Evolutionary conservation across 2,113 vertebrate genomes (phyloP), one percentile per base, ranked within the genome.

Genomic region (Cettia cetti): DNA sequence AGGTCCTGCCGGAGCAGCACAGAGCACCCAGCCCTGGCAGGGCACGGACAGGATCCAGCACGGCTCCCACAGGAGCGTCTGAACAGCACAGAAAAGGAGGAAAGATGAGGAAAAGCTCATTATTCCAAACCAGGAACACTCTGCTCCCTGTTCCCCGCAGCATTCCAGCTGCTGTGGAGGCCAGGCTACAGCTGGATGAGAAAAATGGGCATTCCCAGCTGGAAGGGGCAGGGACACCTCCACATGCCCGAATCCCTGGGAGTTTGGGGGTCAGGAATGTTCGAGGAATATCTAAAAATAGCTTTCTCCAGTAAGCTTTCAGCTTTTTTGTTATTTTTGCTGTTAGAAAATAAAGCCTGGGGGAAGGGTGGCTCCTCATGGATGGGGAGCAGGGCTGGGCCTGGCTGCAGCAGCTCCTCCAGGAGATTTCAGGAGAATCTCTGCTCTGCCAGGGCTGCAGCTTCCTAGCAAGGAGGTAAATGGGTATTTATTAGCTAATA

Each of bases 321-420:
- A 18, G 66, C 5, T 2, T 5, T 63, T 22, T 8, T 23, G 31
- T 9, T 50, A 1, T 2, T 53, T 68, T 15, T 47, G 40, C 26
- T 44, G 3, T 2, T 6, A 0, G 6, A 33, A 68, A 56, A 28
- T 2, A 9, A 24, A 60, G 42, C 37, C 0, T 30, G 9, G 4
- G 20, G 49, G 44, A 63, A 57, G 42, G 50, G 24, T 2, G 49
- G 6, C 14, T 39, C 10, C n/a, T 45, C 27, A 2, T 1, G 9
- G 49, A 0, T 4, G n/a, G n/a, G n/a, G n/a, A n/a, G n/a, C n/a
- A n/a, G n/a, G n/a, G n/a, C n/a, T 13, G 28, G 33, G 74, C 40
- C 35, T 13, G 39, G 15, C 74, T 63, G 69, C 74, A 28, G 28
- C 57, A 52, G 53, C 50, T 44, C n/a, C 50, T 33, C 19, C 6